Conservation (phyloP, 2,113 vertebrate genomes). For the Corydoras sp. region DNA sequence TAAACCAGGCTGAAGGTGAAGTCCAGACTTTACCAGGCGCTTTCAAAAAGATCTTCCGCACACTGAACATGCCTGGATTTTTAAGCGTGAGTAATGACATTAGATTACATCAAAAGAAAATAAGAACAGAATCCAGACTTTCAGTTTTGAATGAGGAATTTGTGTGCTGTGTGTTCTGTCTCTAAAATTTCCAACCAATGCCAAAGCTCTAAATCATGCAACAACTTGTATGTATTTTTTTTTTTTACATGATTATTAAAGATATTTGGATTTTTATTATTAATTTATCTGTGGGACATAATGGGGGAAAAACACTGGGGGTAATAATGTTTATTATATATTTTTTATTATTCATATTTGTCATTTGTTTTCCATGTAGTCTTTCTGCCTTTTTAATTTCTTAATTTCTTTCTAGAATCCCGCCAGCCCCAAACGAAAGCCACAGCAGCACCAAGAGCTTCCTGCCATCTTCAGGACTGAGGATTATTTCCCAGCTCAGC, state of each 20-base stretch:
- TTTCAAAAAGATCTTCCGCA: conserved; percentile 81
- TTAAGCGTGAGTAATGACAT: conserved; percentile 69
- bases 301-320: no score
- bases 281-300: no score
- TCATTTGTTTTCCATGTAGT: conserved; percentile 4
- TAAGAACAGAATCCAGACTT: no score
- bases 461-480: conserved; percentile 85
- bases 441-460: conserved; percentile 67
- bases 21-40: conserved; percentile 77
- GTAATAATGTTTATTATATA: no score
- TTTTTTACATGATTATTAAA: no score
- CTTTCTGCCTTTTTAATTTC: no score
- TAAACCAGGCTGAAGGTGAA: conserved; percentile 81
- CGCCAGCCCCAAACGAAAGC: conserved; percentile 64
- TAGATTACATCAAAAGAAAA: not conserved
- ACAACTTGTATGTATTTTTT: no score
- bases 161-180: no score
- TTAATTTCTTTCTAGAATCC: conserved; percentile 61
- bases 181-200: no score
- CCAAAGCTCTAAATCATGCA: no score
- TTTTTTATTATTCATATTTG: not conserved
- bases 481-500: conserved; percentile 78
- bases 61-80: conserved; percentile 77
- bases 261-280: no score
- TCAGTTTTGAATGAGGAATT: no score